A percentile compares a stretch with the other conserved stretches of the same genome.
These are phyloP conservation scores for Trichogramma dendrolimi DNA, from an alignment of 2,888 invertebrate species.

Conservation along the genomic window DNA sequence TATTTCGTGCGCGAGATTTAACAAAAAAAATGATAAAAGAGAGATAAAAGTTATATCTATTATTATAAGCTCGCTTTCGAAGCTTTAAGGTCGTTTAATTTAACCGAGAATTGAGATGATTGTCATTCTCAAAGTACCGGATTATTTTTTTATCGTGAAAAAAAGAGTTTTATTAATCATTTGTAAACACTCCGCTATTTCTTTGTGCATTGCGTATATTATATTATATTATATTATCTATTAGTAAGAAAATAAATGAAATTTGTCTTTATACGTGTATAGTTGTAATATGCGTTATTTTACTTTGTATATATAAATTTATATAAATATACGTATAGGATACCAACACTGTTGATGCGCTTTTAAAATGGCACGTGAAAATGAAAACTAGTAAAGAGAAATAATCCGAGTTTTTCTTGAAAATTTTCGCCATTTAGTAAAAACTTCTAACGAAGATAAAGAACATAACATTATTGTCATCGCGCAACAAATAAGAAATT, in stretches of 20 bases:
- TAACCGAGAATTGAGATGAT: conserved; percentile 6
- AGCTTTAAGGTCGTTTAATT: conserved; percentile 30
- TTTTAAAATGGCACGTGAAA: conserved; percentile 19
- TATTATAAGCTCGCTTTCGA: conserved; percentile 30
- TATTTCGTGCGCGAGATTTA: conserved; percentile 28
- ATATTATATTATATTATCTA: conserved; percentile 6
- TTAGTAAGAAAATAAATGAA: conserved; percentile 19
- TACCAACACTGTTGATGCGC: conserved; percentile 24
- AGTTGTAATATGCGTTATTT: conserved; percentile 24
- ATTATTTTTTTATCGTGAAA: conserved; percentile 27
- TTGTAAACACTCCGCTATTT: conserved; percentile 23
- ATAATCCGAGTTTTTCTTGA: conserved; percentile 6
- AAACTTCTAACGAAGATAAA: conserved; percentile 24
- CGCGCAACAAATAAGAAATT: conserved; percentile 13
- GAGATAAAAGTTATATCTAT: conserved; percentile 28
- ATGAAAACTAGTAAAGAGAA: conserved; percentile 7
- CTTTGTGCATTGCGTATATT: conserved; percentile 22
- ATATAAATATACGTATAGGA: too few species aligned
- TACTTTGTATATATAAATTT: conserved; percentile 22
- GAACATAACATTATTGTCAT: conserved; percentile 14
- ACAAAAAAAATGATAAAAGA: conserved; percentile 18
- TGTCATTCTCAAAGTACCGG: conserved; percentile 26
- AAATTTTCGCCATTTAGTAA: conserved; percentile 20
- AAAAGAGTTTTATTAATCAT: conserved; percentile 15
- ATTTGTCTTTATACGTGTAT: conserved; percentile 20